A percentile compares a stretch with the other conserved stretches of the same genome.
phyloP scores from a whole-genome alignment of 2,888 invertebrate species.

The Scelioninae gen. 1 region DNA sequence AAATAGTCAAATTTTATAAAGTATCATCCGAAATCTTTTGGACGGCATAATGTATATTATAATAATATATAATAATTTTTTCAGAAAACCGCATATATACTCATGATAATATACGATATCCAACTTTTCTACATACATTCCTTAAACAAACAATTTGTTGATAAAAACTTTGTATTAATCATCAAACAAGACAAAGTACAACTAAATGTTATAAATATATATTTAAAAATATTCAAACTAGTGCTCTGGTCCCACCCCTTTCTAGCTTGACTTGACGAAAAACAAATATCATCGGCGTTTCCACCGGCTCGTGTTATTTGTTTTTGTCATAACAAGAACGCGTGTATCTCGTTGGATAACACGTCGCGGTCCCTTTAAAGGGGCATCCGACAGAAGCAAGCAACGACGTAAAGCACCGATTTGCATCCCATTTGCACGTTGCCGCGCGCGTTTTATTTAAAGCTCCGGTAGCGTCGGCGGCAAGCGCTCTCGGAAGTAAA shows the following conservation, averaged over 20 bases:
- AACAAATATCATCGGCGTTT: constrained; percentile 43
- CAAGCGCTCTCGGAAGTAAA: constrained; percentile 64
- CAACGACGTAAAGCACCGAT: too few species aligned
- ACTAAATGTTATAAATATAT: too few species aligned
- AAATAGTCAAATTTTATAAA: too few species aligned
- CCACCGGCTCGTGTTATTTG: constrained; percentile 15
- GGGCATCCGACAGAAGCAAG: constrained; percentile 30
- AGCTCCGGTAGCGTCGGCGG: constrained; percentile 49
- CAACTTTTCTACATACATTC: too few species aligned
- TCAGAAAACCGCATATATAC: too few species aligned
- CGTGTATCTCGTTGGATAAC: constrained; percentile 61
- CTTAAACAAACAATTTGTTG: too few species aligned
- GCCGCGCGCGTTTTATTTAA: constrained; percentile 59
- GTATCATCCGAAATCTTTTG: too few species aligned
- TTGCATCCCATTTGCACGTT: constrained; percentile 45
- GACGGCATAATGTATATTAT: too few species aligned
- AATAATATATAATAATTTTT: too few species aligned
- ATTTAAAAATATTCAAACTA: background rate
- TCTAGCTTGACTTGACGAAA: constrained; percentile 21
- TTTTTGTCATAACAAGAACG: constrained; percentile 55
- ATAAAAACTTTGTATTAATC: too few species aligned
- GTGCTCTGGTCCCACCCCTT: background rate
- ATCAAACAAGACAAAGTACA: background rate
- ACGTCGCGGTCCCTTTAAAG: constrained; percentile 50
- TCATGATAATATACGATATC: too few species aligned